Evolutionary conservation across 2,113 vertebrate genomes (phyloP).

Genomic region (Nothoprocta perdicaria): DNA sequence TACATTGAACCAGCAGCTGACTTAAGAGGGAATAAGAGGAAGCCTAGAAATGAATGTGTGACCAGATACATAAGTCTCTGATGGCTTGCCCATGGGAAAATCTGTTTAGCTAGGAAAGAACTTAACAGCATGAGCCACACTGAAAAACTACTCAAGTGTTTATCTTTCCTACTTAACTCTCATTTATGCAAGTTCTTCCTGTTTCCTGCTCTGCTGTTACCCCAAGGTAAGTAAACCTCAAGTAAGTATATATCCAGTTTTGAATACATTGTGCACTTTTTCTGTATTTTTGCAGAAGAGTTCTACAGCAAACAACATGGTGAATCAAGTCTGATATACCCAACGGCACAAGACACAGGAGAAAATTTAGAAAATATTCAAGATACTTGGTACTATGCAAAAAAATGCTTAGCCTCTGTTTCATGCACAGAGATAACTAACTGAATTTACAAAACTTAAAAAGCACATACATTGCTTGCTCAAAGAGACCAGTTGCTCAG

Average conservation of each 20-base stretch:
- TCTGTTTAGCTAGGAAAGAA: neutral
- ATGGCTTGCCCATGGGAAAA: neutral
- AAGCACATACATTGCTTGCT: neutral
- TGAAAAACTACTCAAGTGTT: neutral
- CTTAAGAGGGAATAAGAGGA: neutral
- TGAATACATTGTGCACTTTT: neutral
- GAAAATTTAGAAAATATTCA: neutral
- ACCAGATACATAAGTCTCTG: neutral
- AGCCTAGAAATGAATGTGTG: neutral
- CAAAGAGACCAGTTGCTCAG: neutral
- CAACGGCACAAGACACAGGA: neutral
- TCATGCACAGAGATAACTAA: neutral
- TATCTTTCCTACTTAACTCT: neutral
- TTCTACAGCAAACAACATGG: neutral
- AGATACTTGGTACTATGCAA: neutral
- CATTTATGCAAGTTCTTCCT: accelerated
- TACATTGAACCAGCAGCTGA: neutral
- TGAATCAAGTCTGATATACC: neutral
- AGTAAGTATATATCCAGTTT: neutral
- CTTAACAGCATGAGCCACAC: neutral
- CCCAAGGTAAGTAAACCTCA: neutral
- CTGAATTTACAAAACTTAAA: neutral
- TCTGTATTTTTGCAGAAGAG: neutral
- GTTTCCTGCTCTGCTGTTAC: accelerated
- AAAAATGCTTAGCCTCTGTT: neutral